Evolutionary conservation across 2,113 vertebrate genomes (phyloP).

Genomic region (Dicerorhinus sumatrensis): DNA sequence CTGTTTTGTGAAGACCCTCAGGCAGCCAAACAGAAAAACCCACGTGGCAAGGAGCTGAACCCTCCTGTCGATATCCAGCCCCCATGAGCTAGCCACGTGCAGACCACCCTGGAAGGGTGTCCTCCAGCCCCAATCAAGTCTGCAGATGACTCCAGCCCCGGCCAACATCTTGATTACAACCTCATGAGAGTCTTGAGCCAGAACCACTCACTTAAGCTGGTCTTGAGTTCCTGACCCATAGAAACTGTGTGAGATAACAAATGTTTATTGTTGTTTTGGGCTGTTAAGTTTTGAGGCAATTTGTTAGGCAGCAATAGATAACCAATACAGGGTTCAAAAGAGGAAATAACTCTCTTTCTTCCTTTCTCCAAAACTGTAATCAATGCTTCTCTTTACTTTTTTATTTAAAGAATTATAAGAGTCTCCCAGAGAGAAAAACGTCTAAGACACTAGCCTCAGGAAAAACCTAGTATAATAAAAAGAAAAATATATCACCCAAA

Average conservation of each 20-base stretch:
- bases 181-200: not conserved
- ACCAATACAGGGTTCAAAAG: not conserved
- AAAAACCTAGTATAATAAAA: not conserved
- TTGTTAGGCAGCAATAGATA: not conserved
- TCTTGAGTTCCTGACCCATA: not conserved
- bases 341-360: not conserved
- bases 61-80: not conserved
- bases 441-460: not conserved
- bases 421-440: not conserved
- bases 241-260: not conserved
- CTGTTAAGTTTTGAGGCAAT: not conserved
- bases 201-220: not conserved
- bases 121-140: not conserved
- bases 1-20: conserved; percentile 27
- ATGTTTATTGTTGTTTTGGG: not conserved
- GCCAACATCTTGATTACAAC: not conserved
- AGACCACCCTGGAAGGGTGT: not conserved
- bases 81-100: not conserved
- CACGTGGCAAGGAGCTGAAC: not conserved
- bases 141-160: not conserved
- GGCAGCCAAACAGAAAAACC: not conserved
- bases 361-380: conserved; percentile 11
- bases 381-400: not conserved
- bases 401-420: not conserved
- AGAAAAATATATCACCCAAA: not conserved